phyloP scores from a whole-genome alignment of 2,113 vertebrate genomes.

The Rhagologus leucostigma region DNA sequence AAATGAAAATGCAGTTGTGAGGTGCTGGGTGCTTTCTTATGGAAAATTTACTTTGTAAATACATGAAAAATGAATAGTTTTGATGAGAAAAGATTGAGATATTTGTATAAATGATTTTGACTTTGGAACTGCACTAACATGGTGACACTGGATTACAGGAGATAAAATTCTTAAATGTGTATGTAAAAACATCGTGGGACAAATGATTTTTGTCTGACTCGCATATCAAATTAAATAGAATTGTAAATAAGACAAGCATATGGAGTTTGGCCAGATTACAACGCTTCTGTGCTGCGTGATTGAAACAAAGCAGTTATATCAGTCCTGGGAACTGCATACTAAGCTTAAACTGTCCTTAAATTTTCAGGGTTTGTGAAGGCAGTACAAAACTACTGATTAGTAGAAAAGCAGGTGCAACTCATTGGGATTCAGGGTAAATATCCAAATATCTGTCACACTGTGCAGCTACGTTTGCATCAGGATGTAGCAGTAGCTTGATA shows the following conservation, averaged over 20 bases:
- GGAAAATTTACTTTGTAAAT: conserved; percentile 9
- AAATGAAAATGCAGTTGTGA: conserved; percentile 34
- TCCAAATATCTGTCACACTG: not conserved
- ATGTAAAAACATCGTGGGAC: not conserved
- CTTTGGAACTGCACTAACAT: not conserved
- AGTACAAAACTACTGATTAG: not conserved
- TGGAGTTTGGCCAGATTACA: not conserved
- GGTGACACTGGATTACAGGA: not conserved
- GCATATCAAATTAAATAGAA: not conserved
- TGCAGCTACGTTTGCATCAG: not conserved
- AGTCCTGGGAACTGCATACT: not conserved
- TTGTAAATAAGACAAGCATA: not conserved
- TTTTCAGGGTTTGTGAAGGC: not conserved
- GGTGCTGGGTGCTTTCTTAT: not conserved
- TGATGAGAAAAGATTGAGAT: conserved; percentile 10
- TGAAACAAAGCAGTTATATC: not conserved
- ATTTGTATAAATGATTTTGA: not conserved
- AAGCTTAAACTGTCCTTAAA: not conserved
- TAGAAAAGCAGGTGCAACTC: not conserved
- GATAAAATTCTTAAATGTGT: not conserved
- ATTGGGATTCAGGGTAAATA: not conserved
- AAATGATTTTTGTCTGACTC: not conserved
- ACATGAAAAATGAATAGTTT: not conserved
- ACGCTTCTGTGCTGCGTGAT: not conserved
- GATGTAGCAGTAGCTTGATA: not conserved